Evolutionary conservation across 2,797 vertebrate genomes (phyloP), one percentile per base, ranked within the genome.

Genomic region (Phrynocephalus vlangalii): DNA sequence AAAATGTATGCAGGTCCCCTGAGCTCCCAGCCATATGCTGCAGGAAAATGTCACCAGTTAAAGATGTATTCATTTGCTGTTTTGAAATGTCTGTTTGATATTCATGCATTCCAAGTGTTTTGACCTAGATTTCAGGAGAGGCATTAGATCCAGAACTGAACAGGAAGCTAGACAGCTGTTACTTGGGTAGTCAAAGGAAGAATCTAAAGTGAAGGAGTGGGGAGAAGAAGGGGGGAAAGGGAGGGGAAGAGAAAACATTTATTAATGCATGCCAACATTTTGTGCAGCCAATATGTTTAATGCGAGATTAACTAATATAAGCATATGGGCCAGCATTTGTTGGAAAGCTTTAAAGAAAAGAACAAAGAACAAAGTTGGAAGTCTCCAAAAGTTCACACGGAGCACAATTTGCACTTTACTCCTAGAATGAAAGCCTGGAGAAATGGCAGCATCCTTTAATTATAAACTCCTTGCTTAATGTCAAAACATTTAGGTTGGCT

Each of bases 21-120:
- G 98, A 99, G 98, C 97, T 97, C 95, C 90, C 96, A 97, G 96
- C 98, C 98, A 98, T 98, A 99, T 98, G 98, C 97, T 96, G 92
- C 96, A 95, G 97, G 97, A 98, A 99, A 99, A 99, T 99, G 98
- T 99, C 98, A 99, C 97, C 98, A 97, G 97, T 97, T 97, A 98
- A 98, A 98, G 98, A 98, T 97, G 98, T 97, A 98, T 98, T 98
- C 98, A 98, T 98, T 99, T 98, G 98, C 97, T 95, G 96, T 97
- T 98, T 98, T 98, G 97, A 98, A 97, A 97, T 98, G 96, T 96
- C 96, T 97, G 97, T 98, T 98, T 98, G 97, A 98, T 98, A 98
- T 98, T 98, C 97, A 97, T 97, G 96, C 97, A 97, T 98, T 97
- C 97, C 96, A 97, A 98, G 97, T 97, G 97, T 97, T 97, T 97